A percentile compares a stretch with the other conserved stretches of the same genome.
These are phyloP conservation scores for Drosophila insularis DNA, from an alignment of 1,140 invertebrate species.

Conservation along the genomic window DNA sequence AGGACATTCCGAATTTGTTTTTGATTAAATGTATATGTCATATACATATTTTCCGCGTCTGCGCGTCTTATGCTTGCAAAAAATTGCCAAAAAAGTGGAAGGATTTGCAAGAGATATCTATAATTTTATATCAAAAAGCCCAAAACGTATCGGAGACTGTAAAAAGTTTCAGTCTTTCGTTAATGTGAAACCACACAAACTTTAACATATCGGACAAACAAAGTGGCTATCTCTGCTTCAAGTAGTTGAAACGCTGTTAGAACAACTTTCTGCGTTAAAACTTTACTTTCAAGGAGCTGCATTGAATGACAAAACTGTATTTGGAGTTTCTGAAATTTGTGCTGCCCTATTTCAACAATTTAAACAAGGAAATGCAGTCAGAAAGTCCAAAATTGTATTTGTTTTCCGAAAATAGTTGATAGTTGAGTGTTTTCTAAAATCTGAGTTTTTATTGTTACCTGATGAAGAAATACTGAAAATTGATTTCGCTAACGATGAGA, in stretches of 20 bases:
- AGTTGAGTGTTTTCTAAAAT: background rate
- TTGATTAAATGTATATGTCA: background rate
- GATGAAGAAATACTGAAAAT: background rate
- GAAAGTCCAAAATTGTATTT: background rate
- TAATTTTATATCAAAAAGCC: slow-evolving; percentile 1
- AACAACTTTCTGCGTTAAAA: no score
- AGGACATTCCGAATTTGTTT: slow-evolving; percentile 1
- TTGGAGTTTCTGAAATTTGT: background rate
- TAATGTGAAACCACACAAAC: background rate
- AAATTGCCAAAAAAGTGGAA: background rate
- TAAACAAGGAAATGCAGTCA: background rate
- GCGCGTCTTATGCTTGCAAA: background rate
- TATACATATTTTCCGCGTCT: background rate
- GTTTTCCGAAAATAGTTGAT: background rate
- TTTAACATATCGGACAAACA: background rate
- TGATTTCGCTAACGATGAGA: slow-evolving; percentile 2
- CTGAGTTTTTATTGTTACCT: background rate
- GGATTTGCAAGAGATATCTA: background rate
- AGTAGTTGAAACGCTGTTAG: no score
- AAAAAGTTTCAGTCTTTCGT: background rate
- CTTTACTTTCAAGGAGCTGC: background rate
- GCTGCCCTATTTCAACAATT: background rate
- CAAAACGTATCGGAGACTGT: background rate
- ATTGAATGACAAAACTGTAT: background rate
- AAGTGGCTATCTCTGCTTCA: background rate